Conservation (phyloP, 2,888 invertebrate genomes). For the Phasia obesa region DNA sequence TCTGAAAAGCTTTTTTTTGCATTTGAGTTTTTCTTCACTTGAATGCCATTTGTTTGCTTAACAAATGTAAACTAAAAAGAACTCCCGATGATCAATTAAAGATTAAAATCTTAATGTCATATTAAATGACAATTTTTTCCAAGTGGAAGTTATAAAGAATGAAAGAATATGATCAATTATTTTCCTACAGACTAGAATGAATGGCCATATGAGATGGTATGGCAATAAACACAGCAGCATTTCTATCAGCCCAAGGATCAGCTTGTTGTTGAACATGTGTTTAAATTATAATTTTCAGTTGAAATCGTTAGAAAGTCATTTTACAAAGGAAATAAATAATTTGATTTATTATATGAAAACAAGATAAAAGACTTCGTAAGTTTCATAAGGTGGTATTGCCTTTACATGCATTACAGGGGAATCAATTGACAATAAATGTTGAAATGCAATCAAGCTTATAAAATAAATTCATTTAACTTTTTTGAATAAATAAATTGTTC, state of each 20-base stretch:
- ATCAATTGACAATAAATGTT: too few relatives aligned
- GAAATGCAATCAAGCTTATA: too few relatives aligned
- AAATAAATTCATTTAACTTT: too few relatives aligned
- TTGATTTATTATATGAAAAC: conserved; percentile 53
- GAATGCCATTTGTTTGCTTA: conserved; percentile 13
- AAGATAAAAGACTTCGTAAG: too few relatives aligned
- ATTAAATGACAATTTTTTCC: conserved; percentile 62
- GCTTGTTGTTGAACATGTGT: conserved; percentile 50
- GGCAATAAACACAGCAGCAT: neutral
- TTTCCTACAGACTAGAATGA: neutral
- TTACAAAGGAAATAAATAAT: conserved; percentile 58
- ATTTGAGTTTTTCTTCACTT: neutral
- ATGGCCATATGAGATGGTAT: conserved; percentile 43
- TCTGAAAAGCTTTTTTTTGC: neutral
- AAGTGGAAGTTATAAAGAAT: conserved; percentile 52
- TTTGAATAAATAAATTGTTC: too few relatives aligned
- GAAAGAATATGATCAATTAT: conserved; percentile 64
- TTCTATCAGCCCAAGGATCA: conserved; percentile 44
- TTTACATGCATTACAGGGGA: too few relatives aligned
- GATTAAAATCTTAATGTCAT: conserved; percentile 66
- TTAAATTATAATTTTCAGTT: conserved; percentile 48
- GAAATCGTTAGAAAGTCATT: conserved; percentile 34
- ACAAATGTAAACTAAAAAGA: conserved; percentile 4
- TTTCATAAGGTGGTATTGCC: neutral
- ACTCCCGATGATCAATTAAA: conserved; percentile 63